Base-by-base conservation (phyloP, 2,888 invertebrate genomes). In the Cephus sareptanus region DNA sequence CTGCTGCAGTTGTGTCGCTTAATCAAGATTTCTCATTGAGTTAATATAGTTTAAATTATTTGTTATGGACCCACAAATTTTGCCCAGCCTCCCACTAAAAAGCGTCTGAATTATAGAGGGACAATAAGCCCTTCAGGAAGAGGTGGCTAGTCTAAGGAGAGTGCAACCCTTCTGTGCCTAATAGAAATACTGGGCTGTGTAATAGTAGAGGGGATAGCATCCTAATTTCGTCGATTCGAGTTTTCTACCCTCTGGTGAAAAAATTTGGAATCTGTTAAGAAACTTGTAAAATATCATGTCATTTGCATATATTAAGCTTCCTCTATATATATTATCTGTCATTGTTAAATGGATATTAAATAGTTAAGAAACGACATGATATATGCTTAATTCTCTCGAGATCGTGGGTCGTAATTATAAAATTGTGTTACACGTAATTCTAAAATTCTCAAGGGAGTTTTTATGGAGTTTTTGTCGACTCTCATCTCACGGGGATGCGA, bases 1-100 rank as follows among this genome's bases (percentile, higher is more conserved):
- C 33, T 79, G 82, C 78, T 76, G 82, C 78, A 77, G 78, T 40
- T 82, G 82, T 69, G 71, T 79, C 77, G 34, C 78, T 68, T 68
- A 13, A 9, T 68, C 34, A 23, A 56, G 23, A 56, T 56, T 23
- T 23, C 23, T 56, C 9, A 56, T 56, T 23, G 23, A 9, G 9
- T 56, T 6, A 9, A 56, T 23, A 23, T 23, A 56, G 23, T 9
- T 0, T 23, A 23, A 56, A 56, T 56, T 23, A 56, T 56, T 9
- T 23, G 9, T 2, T 23, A 56, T 56, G 56, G 23, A 56, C 23
- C 23, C 23, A 56, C 3, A 23, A 56, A 9, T 56, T 23, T 56
- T 23, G 6, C 0, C 56, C 23, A 56, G 6, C 56, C 23, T 23
- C n/a, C 35, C 68, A 9, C 23, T 33, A 35, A 40, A 4, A 73